These are phyloP conservation scores for Streptopelia turtur DNA, from an alignment of 2,797 vertebrate species.

Conservation along the genomic window DNA sequence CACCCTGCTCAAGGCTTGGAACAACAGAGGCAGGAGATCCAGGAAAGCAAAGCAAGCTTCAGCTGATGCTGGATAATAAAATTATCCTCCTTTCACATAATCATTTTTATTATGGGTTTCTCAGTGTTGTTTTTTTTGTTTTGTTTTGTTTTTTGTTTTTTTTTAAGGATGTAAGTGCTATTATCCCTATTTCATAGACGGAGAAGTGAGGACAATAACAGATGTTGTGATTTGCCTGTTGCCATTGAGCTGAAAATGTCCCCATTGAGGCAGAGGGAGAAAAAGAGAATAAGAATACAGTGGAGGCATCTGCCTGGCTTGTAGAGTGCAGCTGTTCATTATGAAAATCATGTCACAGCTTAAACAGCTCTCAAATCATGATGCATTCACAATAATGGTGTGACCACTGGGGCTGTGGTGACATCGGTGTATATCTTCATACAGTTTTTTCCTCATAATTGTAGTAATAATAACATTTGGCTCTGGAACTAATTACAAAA, in stretches of 20 bases:
- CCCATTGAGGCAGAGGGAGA: not conserved
- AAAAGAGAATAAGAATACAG: not conserved
- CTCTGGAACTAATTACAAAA: not conserved
- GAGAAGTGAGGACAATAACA: not conserved
- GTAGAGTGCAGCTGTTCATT: not conserved
- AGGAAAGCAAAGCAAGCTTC: not conserved
- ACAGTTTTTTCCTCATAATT: not conserved
- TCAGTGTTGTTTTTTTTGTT: not conserved
- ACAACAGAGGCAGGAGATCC: not conserved
- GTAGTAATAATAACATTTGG: not conserved
- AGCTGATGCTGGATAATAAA: slow-evolving; percentile 13
- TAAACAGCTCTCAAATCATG: not conserved
- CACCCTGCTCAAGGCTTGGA: not conserved
- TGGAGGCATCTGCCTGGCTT: slow-evolving; percentile 18
- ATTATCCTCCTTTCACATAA: not conserved
- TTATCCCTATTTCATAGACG: not conserved
- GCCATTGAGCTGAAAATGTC: slow-evolving; percentile 6
- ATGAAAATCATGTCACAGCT: slow-evolving; percentile 12
- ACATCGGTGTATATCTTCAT: not conserved
- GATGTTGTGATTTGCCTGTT: not conserved
- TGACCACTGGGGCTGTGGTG: not conserved
- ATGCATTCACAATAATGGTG: not conserved
- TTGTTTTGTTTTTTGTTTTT: not conserved
- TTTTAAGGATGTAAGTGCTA: not conserved
- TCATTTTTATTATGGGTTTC: not conserved